These are phyloP conservation scores for Sebastes taczanowskii DNA, from an alignment of 2,797 vertebrate species.

Conservation along the genomic window DNA sequence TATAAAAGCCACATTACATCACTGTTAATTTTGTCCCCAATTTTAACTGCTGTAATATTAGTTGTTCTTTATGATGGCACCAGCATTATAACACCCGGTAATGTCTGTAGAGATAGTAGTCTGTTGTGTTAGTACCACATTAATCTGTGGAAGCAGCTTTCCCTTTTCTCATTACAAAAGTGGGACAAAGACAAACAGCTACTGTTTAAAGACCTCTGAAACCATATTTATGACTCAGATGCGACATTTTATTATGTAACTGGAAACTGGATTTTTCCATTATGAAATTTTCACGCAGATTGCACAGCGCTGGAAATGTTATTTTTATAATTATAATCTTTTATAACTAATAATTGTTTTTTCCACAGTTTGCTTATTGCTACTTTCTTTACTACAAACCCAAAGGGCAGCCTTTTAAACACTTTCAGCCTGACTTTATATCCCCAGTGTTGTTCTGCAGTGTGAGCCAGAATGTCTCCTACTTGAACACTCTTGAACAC, in stretches of 20 bases:
- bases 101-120: neutral
- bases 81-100: neutral
- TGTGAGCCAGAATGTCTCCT: neutral
- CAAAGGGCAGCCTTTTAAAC: neutral
- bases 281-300: neutral
- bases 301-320: neutral
- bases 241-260: neutral
- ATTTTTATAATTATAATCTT: neutral
- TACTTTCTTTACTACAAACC: neutral
- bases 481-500: neutral
- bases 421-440: neutral
- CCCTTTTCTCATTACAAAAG: neutral
- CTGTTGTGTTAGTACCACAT: neutral
- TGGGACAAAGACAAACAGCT: neutral
- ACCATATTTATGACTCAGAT: neutral
- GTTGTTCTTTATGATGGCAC: neutral
- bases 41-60: neutral
- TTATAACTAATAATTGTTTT: neutral
- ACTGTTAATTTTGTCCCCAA: neutral
- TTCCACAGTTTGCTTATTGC: neutral
- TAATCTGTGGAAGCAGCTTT: neutral
- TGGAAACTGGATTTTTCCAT: neutral
- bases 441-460: neutral
- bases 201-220: neutral
- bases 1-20: neutral